Conservation (phyloP, 2,113 vertebrate species). For the Saccopteryx bilineata region DNA sequence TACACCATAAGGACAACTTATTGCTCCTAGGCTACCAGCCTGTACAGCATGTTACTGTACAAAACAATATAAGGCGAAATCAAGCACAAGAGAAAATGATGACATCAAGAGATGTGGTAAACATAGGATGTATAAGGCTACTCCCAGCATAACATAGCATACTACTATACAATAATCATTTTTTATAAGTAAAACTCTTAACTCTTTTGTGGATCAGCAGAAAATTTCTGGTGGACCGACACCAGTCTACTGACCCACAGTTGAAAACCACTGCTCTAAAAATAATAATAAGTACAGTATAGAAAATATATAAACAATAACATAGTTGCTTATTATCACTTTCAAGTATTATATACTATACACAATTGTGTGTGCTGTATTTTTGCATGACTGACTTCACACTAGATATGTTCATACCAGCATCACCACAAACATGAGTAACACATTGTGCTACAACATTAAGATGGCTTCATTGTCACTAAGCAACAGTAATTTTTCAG, state of each 20-base stretch:
- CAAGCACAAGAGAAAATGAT: not conserved
- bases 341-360: not conserved
- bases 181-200: not conserved
- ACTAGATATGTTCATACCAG: not conserved
- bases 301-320: not conserved
- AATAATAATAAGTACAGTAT: not conserved
- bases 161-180: not conserved
- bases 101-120: not conserved
- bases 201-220: too few species aligned
- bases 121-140: not conserved
- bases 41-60: not conserved
- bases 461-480: not conserved
- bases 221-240: too few species aligned
- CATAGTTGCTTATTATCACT: not conserved
- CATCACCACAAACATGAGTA: not conserved
- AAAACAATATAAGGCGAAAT: not conserved
- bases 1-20: not conserved
- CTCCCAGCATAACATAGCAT: too few species aligned
- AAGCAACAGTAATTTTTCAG: not conserved
- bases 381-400: not conserved
- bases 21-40: not conserved
- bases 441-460: too few species aligned
- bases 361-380: not conserved
- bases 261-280: not conserved
- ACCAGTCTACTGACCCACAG: too few species aligned